Base-by-base conservation (phyloP, 2,888 invertebrate species). In the Rapana venosa region DNA sequence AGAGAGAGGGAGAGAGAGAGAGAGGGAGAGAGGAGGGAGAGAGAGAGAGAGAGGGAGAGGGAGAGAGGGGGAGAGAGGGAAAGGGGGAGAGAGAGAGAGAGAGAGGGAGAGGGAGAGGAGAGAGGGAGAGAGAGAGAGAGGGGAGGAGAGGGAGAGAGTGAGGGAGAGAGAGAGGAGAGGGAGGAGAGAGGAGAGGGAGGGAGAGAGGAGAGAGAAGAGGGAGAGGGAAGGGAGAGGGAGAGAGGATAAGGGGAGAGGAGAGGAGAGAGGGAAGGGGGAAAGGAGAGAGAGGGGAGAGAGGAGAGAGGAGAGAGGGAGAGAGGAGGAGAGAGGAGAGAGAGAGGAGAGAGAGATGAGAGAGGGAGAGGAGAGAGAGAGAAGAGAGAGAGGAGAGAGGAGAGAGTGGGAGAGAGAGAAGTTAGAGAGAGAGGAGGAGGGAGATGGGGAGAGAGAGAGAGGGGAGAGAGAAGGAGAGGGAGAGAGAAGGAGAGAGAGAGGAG, bases 391-490 rank as follows among this genome's bases (percentile, higher is more conserved):
- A 13, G 13, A 13, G 13, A 13, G 13, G 66, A 66, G 66, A 66
- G 66, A 66, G 66, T 6, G 66, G 13, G 26, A 26, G 66, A 26
- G 66, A 26, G 26, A 26, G 66, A 26, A 66, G 26, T 2, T 2
- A 66, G 20, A 66, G 66, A 66, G 66, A 66, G n/a, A 70, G 70
- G 74, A n/a, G 35, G 47, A 35, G 30, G 8, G 36, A 32, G 47
- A 36, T 36, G 74, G 70, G 26, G n/a, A 87, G 61, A 36, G 47
- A 74, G 87, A 74, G 15, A 35, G 74, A 87, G n/a, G 32, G 47
- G 5, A 74, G 74, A n/a, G 36, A 22, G 47, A 30, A 35, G 17
- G 35, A 70, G 70, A 74, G 22, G 15, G n/a, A 74, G 74, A 35
- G 35, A 74, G 74, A 35, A 26, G 4, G 70, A 30, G 26, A 47